These are phyloP conservation scores for Tachina fera DNA, from an alignment of 2,888 invertebrate species.

Conservation along the genomic window DNA sequence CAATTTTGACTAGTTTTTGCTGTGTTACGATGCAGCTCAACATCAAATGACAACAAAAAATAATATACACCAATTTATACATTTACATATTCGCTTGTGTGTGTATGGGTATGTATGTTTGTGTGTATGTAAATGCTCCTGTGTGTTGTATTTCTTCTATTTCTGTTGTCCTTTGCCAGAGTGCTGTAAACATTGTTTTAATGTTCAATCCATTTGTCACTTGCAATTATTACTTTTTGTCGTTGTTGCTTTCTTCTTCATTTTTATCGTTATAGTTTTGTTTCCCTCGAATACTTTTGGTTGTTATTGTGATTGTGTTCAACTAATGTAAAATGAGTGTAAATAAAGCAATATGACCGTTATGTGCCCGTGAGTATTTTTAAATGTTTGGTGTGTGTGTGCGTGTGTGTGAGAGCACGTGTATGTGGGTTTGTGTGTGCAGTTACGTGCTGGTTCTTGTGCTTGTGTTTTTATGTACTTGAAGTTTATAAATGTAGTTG, in stretches of 20 bases:
- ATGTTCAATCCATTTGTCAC: constrained; percentile 68
- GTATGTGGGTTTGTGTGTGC: background rate
- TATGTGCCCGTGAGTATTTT: constrained; percentile 25
- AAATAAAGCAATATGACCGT: constrained; percentile 62
- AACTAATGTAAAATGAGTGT: constrained; percentile 67
- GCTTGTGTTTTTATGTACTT: background rate
- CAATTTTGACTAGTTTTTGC: constrained; percentile 11
- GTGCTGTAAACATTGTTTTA: constrained; percentile 59
- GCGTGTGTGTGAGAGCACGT: background rate
- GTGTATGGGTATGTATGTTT: background rate
- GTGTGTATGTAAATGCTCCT: background rate
- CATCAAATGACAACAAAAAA: background rate
- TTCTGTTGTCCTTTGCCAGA: constrained; percentile 37
- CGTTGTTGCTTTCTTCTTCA: constrained; percentile 30
- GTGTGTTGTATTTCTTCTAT: background rate
- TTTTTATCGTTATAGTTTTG: constrained; percentile 47
- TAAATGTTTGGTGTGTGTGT: background rate
- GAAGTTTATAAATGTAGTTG: constrained; percentile 42
- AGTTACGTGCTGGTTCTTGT: too few species aligned
- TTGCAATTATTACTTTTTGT: constrained; percentile 63
- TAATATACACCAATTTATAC: constrained; percentile 3
- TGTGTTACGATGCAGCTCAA: background rate
- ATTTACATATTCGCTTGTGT: background rate
- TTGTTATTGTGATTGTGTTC: constrained; percentile 48
- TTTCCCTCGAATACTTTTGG: constrained; percentile 41